Base-by-base conservation (phyloP, 2,113 vertebrate genomes). In the Stercorarius parasiticus region DNA sequence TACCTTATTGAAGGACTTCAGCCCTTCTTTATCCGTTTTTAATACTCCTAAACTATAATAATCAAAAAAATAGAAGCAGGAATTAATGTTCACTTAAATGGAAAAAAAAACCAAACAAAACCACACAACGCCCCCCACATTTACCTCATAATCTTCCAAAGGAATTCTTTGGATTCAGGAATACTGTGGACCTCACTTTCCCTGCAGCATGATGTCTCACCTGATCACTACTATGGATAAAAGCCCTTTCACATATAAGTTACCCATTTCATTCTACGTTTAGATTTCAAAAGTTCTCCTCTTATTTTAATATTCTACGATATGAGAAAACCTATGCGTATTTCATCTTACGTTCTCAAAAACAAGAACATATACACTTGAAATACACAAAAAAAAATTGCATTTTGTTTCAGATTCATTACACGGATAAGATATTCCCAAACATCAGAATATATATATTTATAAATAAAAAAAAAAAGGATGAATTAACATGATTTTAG, bases 241-340 rank as follows among this genome's bases (percentile, higher is more conserved):
- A 38, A 95, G 62, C 62, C 82, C 88, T 91, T 95, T 67, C 83
- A 21, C 27, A 80, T 29, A 8, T 19, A 25, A 26, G 34, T 72
- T 38, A 67, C 15, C 13, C 43, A 43, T 67, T 88, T 90, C 58
- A 49, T 45, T 34, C 34, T 70, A 50, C 5, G 0, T 40, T 71
- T 83, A 43, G 79, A 87, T 86, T 90, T 94, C 82, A 86, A 88
- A 97, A 82, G 64, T 49, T 90, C 52, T 74, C 79, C 26, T 95
- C 45, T 80, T 90, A 38, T 34, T 84, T 96, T 79, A 82, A 76
- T 56, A 86, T 92, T 95, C 66, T 90, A 65, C 87, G 45, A 40
- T 40, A 67, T 40, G 25, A 97, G 88, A 83, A 84, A 94, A 72
- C 27, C 40, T 89, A 90, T 9, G 10, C 20, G 55, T 14, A 83